Conservation (phyloP, 1,140 invertebrate species). For the Orussus abietinus region DNA sequence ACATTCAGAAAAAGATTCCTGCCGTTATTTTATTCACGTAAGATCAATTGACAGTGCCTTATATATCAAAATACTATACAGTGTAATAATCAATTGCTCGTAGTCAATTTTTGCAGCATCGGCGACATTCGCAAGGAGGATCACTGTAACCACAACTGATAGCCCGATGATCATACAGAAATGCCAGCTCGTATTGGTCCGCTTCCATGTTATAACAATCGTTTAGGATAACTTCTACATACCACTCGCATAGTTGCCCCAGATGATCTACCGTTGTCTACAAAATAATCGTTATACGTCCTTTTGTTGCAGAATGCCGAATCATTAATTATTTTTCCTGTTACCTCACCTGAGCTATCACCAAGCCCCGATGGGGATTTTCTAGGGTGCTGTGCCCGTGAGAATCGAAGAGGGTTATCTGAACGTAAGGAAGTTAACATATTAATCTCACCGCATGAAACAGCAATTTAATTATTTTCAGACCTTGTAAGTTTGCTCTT, state of each 20-base stretch:
- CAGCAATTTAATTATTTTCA: slow-evolving; percentile 8
- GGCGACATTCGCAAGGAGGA: background rate
- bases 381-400: slow-evolving; percentile 34
- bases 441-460: slow-evolving; percentile 3
- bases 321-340: slow-evolving; percentile 9
- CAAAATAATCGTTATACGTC: slow-evolving; percentile 10
- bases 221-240: slow-evolving; percentile 32
- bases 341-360: slow-evolving; percentile 43
- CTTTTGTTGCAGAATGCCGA: background rate
- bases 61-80: too few relatives aligned
- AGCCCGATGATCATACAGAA: slow-evolving; percentile 41
- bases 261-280: slow-evolving; percentile 35
- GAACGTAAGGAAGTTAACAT: slow-evolving; percentile 2
- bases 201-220: slow-evolving; percentile 33
- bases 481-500: slow-evolving; percentile 39
- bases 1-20: too few relatives aligned
- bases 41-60: too few relatives aligned
- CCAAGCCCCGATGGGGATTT: slow-evolving; percentile 36
- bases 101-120: background rate
- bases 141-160: too few relatives aligned
- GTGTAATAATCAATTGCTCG: too few relatives aligned
- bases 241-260: slow-evolving; percentile 42
- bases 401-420: slow-evolving; percentile 47
- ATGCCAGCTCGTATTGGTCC: slow-evolving; percentile 43
- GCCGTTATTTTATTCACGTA: too few relatives aligned